Evolutionary conservation across 2,888 invertebrate genomes (phyloP).

Genomic region (Himalopsyche tibetana): DNA sequence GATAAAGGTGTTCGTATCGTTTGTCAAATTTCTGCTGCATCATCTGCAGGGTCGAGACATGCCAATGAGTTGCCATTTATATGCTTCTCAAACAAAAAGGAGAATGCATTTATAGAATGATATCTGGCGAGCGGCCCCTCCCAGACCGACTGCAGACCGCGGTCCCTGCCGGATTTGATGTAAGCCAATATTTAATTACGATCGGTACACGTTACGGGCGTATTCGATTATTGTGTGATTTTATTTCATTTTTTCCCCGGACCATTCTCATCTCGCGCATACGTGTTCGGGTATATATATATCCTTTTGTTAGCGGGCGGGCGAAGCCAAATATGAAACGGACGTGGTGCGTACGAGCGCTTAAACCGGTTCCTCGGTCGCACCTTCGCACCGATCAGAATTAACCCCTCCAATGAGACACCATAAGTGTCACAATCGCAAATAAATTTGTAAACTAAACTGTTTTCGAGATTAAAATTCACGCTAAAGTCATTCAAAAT

Average conservation of each 20-base stretch:
- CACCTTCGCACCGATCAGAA: conserved; percentile 1
- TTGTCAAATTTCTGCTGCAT: background rate
- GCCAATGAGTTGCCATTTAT: conserved; percentile 36
- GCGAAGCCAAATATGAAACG: conserved; percentile 40
- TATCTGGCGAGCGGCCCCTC: conserved; percentile 17
- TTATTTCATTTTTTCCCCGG: conserved; percentile 43
- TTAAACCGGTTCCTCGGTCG: conserved; percentile 26
- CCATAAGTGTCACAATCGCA: background rate
- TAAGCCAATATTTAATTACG: conserved; percentile 54
- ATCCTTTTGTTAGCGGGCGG: conserved; percentile 41
- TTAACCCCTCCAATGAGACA: background rate
- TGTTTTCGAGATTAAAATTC: too few species aligned
- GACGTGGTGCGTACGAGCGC: conserved; percentile 38
- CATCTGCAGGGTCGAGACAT: conserved; percentile 28
- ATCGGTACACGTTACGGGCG: conserved; percentile 51
- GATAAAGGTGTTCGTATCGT: conserved; percentile 24
- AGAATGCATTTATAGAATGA: conserved; percentile 30
- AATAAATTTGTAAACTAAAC: too few species aligned
- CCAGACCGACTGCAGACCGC: too few species aligned
- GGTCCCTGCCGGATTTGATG: background rate
- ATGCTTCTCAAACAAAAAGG: conserved; percentile 12
- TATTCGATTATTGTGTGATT: conserved; percentile 46
- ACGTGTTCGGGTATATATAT: background rate
- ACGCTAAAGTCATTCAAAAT: too few species aligned
- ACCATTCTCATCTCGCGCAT: conserved; percentile 23